Conservation (phyloP, 1,140 invertebrate genomes). For the Calephelis nemesis region DNA sequence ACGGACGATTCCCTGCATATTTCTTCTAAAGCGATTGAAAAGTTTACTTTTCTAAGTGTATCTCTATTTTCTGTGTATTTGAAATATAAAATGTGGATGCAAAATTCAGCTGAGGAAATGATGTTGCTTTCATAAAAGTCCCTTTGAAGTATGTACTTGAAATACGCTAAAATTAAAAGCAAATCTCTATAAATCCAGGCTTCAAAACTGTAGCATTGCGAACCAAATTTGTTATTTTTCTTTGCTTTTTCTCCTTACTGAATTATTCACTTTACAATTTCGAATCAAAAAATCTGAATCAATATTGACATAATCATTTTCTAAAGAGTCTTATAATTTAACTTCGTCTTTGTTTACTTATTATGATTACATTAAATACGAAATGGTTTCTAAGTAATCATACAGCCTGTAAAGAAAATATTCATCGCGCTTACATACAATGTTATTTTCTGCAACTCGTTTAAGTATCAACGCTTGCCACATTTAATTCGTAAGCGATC, state of each 20-base stretch:
- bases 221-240: not conserved
- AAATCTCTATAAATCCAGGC: not conserved
- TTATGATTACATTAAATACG: too few relatives aligned
- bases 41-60: not conserved
- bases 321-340: too few relatives aligned
- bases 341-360: too few relatives aligned
- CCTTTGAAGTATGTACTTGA: not conserved
- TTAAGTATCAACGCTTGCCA: too few relatives aligned
- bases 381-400: too few relatives aligned
- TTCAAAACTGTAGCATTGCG: not conserved
- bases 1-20: not conserved
- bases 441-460: too few relatives aligned
- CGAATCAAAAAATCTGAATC: too few relatives aligned
- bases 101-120: not conserved
- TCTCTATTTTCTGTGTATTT: not conserved
- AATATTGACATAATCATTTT: too few relatives aligned
- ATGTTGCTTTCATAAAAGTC: conserved; percentile 5
- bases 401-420: too few relatives aligned
- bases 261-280: not conserved
- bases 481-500: too few relatives aligned
- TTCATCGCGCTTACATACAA: too few relatives aligned
- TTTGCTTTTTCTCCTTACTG: not conserved
- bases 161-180: not conserved
- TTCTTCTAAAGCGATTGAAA: not conserved
- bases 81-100: not conserved